A percentile compares a stretch with the other conserved stretches of the same genome.
phyloP scores from a whole-genome alignment of 1,140 invertebrate species.

The Heterodera carotae region DNA sequence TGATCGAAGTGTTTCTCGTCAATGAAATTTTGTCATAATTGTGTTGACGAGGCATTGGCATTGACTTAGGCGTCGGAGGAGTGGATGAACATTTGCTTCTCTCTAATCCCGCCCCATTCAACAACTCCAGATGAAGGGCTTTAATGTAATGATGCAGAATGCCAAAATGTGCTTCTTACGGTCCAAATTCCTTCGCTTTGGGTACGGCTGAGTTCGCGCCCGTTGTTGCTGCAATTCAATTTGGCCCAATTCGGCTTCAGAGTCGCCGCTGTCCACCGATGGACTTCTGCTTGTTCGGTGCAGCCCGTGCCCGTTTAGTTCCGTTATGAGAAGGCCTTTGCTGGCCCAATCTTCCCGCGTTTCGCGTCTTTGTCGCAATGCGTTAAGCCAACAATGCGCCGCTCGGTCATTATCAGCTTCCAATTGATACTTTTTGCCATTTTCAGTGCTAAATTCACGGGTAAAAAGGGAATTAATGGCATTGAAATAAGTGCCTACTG shows the following conservation, averaged over 20 bases:
- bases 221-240: neutral
- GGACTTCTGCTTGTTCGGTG: slow-evolving; percentile 35
- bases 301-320: neutral
- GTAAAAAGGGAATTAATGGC: neutral
- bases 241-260: neutral
- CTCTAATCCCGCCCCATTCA: neutral
- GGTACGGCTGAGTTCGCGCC: neutral
- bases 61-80: neutral
- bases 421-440: slow-evolving; percentile 53
- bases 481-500: slow-evolving; percentile 47
- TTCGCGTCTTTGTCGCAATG: slow-evolving; percentile 48
- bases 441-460: slow-evolving; percentile 41
- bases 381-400: slow-evolving; percentile 57
- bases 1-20: neutral
- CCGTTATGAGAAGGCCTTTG: slow-evolving; percentile 15
- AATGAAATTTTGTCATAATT: neutral
- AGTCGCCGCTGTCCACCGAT: slow-evolving; percentile 2
- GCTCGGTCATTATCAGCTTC: slow-evolving; percentile 55
- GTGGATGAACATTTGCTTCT: neutral
- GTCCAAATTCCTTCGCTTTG: neutral
- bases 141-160: neutral
- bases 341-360: neutral
- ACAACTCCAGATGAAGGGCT: slow-evolving; percentile 3
- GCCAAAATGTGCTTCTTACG: neutral
- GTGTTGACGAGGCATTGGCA: neutral